Conservation (phyloP, 2,113 vertebrate genomes). For the Corythornis vintsioides region DNA sequence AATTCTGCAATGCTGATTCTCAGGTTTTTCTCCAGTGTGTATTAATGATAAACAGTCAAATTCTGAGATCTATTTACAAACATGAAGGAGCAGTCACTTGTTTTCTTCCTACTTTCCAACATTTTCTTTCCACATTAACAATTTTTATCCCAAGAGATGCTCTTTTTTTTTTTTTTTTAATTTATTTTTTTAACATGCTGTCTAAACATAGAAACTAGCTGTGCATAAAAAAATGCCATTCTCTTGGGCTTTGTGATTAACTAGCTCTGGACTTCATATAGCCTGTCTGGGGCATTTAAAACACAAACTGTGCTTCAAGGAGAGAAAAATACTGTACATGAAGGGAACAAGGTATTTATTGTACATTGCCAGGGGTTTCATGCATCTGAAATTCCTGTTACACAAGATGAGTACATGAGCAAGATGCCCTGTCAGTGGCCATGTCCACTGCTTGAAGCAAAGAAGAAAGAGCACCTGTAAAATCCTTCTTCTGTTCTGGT, state of each 20-base stretch:
- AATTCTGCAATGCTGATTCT: neutral
- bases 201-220: slow-evolving; percentile 7
- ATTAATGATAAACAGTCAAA: neutral
- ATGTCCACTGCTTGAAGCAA: neutral
- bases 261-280: neutral
- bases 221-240: slow-evolving; percentile 22
- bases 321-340: neutral
- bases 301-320: neutral
- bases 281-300: neutral
- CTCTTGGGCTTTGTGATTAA: slow-evolving; percentile 16
- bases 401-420: neutral
- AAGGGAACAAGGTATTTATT: neutral
- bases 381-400: neutral
- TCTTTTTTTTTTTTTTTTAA: neutral
- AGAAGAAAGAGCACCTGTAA: neutral
- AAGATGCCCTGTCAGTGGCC: neutral
- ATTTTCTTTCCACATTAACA: neutral
- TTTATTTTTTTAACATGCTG: neutral
- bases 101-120: neutral
- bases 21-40: neutral
- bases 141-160: neutral
- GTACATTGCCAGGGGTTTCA: neutral
- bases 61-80: neutral
- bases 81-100: neutral
- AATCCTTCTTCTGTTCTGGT: neutral